Base-by-base conservation (phyloP, 2,113 vertebrate genomes). In the Eurypyga helias region DNA sequence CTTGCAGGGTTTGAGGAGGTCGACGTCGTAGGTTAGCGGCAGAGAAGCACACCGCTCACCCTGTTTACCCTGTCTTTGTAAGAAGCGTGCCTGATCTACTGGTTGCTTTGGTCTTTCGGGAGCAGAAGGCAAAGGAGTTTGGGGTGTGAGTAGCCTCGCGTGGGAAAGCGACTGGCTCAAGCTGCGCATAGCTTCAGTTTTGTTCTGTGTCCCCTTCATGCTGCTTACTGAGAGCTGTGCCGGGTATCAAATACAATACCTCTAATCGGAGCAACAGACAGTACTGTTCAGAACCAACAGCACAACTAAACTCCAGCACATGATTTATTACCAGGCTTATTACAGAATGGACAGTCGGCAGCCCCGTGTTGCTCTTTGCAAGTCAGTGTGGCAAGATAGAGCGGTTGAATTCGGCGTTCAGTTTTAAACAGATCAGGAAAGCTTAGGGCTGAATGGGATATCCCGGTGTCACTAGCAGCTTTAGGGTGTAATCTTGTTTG, bases 401-500 rank as follows among this genome's bases (percentile, higher is more conserved):
- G 13, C 3, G 38, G 11, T 64, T 33, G 72, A 69, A 43, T 95
- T 89, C 86, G 62, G 65, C 83, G 89, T 66, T 91, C 29, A 9
- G 80, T 61, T 93, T 70, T 81, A 71, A 80, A 28, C 24, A 7
- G 70, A 46, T 91, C 70, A 61, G 48, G 51, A 87, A 71, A 29
- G 51, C 25, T 0, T 3, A 5, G 52, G 21, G 66, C 48, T 79
- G 65, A 45, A 11, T 10, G 36, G 13, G 21, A 87, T 91, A 69
- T 41, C 45, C 66, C 43, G 90, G 66, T 93, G 52, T 91, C 78
- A 13, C 16, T 82, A n/a, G 46, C 75, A 66, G 91, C 92, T 96
- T 85, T 69, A 80, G 13, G 2, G 36, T n/a, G 18, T 96, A 83
- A 95, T 95, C 96, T 77, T 29, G 49, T 96, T 94, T 91, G 80